Evolutionary conservation across 2,888 invertebrate genomes (phyloP), one percentile per base, ranked within the genome.

Genomic region (Andrena marginata): DNA sequence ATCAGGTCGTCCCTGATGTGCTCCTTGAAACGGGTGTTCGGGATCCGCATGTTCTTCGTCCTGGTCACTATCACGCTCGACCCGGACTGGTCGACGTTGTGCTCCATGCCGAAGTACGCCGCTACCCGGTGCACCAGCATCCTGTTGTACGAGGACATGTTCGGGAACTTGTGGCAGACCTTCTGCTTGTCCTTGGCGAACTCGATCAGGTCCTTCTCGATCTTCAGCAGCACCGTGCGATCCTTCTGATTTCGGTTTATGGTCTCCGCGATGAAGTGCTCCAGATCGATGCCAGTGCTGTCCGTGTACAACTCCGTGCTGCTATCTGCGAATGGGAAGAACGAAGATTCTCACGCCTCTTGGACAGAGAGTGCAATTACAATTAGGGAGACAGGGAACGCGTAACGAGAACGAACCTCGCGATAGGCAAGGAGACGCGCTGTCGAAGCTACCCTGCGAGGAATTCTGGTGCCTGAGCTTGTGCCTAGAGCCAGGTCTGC

Each of bases 61-160:
- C 98, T 97, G 83, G 98, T 97, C 0, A 98, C 97, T 72, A 98
- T 96, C 72, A 98, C 97, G 72, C 97, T 97, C 89, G 96, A 96
- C 81, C 97, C 98, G 20, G 96, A 95, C 83, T 97, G 96, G 94
- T 99, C 99, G 29, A 99, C 97, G 92, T 98, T 98, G 94, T 99
- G 99, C 74, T 98, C 97, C 95, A 99, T 96, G 75, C 98, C 98
- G 95, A 99, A 99, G 92, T 97, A 97, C 23, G 98, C 97, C 0
- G 99, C 98, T 81, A 98, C 97, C 48, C 99, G 96, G 94, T 99
- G 99, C 1, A 99, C 98, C 89, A 99, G 94, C 99, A 99, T 98
- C 42, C 99, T 96, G 85, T 99, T 98, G 95, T 99, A 99, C 72
- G 99, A 98, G 80, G 98, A 97, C 97, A 98, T 98, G 93, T 97